phyloP scores from a whole-genome alignment of 2,888 invertebrate genomes.

The Epinotia brunnichana region DNA sequence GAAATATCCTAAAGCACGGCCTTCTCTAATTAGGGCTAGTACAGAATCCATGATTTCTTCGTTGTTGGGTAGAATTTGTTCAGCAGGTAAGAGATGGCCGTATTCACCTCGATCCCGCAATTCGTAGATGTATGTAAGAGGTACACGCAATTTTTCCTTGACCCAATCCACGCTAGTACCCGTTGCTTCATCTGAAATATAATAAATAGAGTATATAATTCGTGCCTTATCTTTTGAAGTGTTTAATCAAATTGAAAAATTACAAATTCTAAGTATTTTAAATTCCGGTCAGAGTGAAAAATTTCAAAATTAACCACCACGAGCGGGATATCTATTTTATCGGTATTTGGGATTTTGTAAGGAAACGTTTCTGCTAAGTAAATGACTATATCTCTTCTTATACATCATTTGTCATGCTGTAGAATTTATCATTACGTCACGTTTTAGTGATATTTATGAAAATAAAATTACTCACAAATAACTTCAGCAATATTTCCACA shows the following conservation, averaged over 20 bases:
- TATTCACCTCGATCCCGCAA: slow-evolving; percentile 84
- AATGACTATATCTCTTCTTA: no score
- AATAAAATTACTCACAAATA: slow-evolving; percentile 62
- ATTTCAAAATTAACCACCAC: no score
- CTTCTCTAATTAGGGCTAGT: slow-evolving; percentile 44
- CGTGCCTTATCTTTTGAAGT: not conserved
- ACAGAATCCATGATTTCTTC: slow-evolving; percentile 72
- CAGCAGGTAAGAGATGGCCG: slow-evolving; percentile 86
- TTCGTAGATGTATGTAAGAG: slow-evolving; percentile 85
- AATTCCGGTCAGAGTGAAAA: no score
- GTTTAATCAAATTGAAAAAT: not conserved
- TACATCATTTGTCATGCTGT: no score
- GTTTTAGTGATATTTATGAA: not conserved
- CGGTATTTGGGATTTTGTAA: no score
- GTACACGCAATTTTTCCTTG: slow-evolving; percentile 83
- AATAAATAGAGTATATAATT: not conserved
- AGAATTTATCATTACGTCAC: not conserved
- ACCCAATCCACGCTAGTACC: slow-evolving; percentile 88
- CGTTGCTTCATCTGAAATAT: slow-evolving; percentile 76
- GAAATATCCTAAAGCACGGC: slow-evolving; percentile 36
- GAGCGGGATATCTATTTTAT: no score
- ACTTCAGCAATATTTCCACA: slow-evolving; percentile 66
- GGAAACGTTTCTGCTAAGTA: no score
- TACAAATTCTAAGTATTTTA: no score
- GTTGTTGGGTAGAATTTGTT: slow-evolving; percentile 83